Conservation (phyloP, 1,140 invertebrate species). For the Nylanderia fulva region DNA sequence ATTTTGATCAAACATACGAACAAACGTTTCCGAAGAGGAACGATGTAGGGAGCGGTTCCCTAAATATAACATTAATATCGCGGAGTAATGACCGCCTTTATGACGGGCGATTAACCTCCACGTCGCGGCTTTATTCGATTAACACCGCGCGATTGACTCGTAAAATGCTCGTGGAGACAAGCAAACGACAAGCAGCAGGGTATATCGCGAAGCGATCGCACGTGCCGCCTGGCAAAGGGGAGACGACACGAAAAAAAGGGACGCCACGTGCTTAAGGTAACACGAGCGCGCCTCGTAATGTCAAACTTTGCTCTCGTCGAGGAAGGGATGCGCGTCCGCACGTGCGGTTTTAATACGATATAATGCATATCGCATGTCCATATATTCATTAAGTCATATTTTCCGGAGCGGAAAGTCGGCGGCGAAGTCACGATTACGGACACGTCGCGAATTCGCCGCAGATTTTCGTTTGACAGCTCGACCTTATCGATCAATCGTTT, state of each 20-base stretch:
- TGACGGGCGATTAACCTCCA: conserved; percentile 22
- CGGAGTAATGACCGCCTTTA: not conserved
- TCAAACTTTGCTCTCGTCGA: conserved; percentile 58
- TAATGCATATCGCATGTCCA: conserved; percentile 84
- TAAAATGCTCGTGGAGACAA: conserved; percentile 52
- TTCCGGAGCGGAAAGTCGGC: conserved; percentile 67
- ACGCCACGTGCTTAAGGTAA: conserved; percentile 59
- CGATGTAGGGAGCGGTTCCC: not conserved
- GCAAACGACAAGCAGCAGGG: conserved; percentile 51
- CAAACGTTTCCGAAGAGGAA: too few species aligned
- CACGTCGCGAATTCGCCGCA: not conserved
- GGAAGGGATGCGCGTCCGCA: conserved; percentile 72
- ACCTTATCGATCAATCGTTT: conserved; percentile 22
- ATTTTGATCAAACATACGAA: not conserved
- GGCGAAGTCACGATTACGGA: conserved; percentile 27
- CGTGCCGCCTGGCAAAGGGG: conserved; percentile 31
- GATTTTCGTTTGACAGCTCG: not conserved
- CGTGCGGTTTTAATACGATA: conserved; percentile 81
- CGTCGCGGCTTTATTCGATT: conserved; percentile 34
- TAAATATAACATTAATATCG: not conserved
- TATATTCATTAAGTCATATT: conserved; percentile 85
- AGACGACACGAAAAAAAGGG: conserved; percentile 39
- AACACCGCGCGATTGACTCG: conserved; percentile 24
- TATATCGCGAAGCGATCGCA: conserved; percentile 58
- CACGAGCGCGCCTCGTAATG: conserved; percentile 73